Conservation (phyloP, 2,888 invertebrate genomes). For the Sisyra terminalis region DNA sequence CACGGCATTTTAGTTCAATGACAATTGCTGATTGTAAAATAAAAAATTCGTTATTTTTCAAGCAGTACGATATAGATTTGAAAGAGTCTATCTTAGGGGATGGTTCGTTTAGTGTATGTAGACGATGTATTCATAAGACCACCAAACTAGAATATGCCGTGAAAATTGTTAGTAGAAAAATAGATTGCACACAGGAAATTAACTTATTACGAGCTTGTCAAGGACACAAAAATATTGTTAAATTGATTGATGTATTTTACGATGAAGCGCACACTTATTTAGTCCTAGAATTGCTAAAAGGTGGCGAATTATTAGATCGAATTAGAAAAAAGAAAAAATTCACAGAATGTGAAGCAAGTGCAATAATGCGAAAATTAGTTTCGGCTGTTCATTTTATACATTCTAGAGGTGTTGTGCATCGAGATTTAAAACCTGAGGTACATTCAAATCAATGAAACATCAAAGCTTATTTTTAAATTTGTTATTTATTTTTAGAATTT, state of each 20-base stretch:
- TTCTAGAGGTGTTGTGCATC: constrained; percentile 66
- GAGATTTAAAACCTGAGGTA: constrained; percentile 91
- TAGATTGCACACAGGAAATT: constrained; percentile 57
- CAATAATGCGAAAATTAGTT: constrained; percentile 65
- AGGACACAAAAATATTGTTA: constrained; percentile 77
- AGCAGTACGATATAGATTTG: constrained; percentile 60
- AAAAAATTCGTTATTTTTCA: constrained; percentile 66
- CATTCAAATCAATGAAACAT: too few relatives aligned
- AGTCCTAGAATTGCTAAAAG: constrained; percentile 68
- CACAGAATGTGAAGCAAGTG: constrained; percentile 63
- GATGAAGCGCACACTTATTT: constrained; percentile 81
- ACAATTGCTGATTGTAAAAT: constrained; percentile 20
- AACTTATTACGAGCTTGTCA: constrained; percentile 67
- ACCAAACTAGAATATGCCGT: constrained; percentile 70
- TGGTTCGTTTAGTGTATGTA: constrained; percentile 78
- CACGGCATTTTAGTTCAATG: constrained; percentile 26
- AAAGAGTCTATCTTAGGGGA: constrained; percentile 61
- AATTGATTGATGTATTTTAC: constrained; percentile 64
- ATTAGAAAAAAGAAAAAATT: constrained; percentile 49
- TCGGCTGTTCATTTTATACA: constrained; percentile 78
- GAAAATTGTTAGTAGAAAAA: constrained; percentile 59
- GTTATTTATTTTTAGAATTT: constrained; percentile 33
- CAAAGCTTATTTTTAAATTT: constrained; percentile 2
- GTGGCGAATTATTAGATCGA: constrained; percentile 63
- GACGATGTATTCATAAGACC: constrained; percentile 56